phyloP scores from a whole-genome alignment of 2,888 invertebrate species.

The Microplitis manilae region DNA sequence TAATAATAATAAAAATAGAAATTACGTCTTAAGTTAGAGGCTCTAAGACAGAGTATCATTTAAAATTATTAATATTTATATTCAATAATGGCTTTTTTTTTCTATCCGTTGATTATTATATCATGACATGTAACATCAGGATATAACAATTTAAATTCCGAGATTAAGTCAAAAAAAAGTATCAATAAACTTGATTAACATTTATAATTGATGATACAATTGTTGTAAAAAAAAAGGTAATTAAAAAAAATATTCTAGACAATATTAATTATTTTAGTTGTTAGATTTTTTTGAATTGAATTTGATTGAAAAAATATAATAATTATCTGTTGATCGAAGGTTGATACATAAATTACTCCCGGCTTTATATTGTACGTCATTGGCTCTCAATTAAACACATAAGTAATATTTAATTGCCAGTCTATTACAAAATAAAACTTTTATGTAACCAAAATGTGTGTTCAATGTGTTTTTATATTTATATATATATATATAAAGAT shows the following conservation, averaged over 20 bases:
- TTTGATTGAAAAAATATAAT: not conserved
- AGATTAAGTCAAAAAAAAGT: not conserved
- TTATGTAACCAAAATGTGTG: not conserved
- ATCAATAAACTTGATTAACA: not conserved
- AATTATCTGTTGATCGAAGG: not conserved
- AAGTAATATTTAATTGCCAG: not conserved
- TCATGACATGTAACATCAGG: not conserved
- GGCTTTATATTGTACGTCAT: constrained; percentile 11
- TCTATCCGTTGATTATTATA: not conserved
- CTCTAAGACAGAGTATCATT: not conserved
- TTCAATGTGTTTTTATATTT: no score
- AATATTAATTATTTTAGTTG: not conserved
- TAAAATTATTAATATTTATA: not conserved
- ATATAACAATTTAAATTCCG: not conserved
- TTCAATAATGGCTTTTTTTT: not conserved
- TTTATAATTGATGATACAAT: not conserved
- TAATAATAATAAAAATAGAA: not conserved
- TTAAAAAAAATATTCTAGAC: not conserved
- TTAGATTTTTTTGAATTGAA: not conserved
- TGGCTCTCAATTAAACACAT: constrained; percentile 5
- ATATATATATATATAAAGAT: no score
- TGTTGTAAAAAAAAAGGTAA: not conserved
- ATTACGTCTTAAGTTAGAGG: not conserved
- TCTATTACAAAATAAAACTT: not conserved
- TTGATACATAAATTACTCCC: not conserved